Evolutionary conservation across 1,140 invertebrate species (phyloP).

Genomic region (Drosophila pruinosa): DNA sequence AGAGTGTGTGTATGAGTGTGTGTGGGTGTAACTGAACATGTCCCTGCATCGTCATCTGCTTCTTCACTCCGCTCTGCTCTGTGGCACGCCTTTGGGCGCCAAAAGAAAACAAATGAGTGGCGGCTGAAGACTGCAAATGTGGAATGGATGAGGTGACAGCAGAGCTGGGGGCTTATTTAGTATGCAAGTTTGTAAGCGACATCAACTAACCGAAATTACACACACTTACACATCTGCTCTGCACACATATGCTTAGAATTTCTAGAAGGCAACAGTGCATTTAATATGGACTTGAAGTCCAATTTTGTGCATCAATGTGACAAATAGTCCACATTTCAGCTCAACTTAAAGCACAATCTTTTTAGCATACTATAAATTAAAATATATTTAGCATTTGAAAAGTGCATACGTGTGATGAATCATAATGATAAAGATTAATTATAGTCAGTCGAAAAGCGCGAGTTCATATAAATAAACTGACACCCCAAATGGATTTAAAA

Average conservation of each 20-base stretch:
- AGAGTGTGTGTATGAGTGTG: conserved; percentile 30
- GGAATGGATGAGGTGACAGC: conserved; percentile 52
- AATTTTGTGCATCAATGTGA: background rate
- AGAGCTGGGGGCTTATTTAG: conserved; percentile 61
- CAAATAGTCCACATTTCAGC: too few species aligned
- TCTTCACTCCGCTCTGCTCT: background rate
- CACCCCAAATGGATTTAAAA: too few species aligned
- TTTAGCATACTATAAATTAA: background rate
- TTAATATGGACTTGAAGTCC: background rate
- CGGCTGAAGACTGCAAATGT: conserved; percentile 68
- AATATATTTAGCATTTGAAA: too few species aligned
- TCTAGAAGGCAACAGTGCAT: background rate
- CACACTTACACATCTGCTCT: conserved; percentile 29
- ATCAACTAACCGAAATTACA: conserved; percentile 64
- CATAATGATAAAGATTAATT: too few species aligned
- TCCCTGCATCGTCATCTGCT: conserved; percentile 5
- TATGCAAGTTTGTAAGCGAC: conserved; percentile 74
- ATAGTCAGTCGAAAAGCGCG: too few species aligned
- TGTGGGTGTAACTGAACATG: conserved; percentile 37
- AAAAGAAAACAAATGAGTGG: conserved; percentile 77
- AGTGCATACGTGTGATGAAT: too few species aligned
- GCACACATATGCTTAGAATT: background rate
- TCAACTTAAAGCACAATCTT: background rate
- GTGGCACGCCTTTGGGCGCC: conserved; percentile 58
- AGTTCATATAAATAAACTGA: too few species aligned